Evolutionary conservation across 1,140 invertebrate species (phyloP).

Genomic region (Carposina sasakii): DNA sequence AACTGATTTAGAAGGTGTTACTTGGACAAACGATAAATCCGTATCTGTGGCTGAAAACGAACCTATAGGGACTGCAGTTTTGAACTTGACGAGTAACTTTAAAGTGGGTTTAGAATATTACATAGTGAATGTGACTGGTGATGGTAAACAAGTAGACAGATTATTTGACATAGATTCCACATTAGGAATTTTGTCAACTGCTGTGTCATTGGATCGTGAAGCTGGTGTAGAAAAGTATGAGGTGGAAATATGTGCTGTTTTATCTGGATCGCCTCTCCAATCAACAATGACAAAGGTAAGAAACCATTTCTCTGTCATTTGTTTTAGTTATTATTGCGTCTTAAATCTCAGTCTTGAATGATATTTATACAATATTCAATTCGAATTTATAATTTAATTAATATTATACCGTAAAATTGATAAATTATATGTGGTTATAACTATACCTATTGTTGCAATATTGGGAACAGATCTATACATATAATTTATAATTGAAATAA

Average conservation of each 20-base stretch:
- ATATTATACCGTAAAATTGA: too few relatives aligned
- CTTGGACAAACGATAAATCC: conserved; percentile 76
- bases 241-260: conserved; percentile 87
- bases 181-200: conserved; percentile 90
- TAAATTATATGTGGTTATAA: too few relatives aligned
- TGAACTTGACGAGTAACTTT: conserved; percentile 82
- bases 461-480: conserved; percentile 13
- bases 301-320: neutral
- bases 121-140: conserved; percentile 90
- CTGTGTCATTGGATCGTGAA: conserved; percentile 89
- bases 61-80: conserved; percentile 85
- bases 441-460: too few relatives aligned
- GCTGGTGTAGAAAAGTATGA: conserved; percentile 84
- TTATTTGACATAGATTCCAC: conserved; percentile 92
- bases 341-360: too few relatives aligned
- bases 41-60: conserved; percentile 93
- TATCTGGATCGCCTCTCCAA: conserved; percentile 76
- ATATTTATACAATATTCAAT: too few relatives aligned
- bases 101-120: conserved; percentile 88
- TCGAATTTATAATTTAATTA: too few relatives aligned
- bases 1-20: conserved; percentile 73
- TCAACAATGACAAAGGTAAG: conserved; percentile 88
- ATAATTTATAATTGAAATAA: conserved; percentile 29
- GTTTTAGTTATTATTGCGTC: too few relatives aligned
- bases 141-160: conserved; percentile 83